A percentile compares a stretch with the other conserved stretches of the same genome.
Conservation (phyloP, 2,797 vertebrate genomes). For the Delichon dasypus region DNA sequence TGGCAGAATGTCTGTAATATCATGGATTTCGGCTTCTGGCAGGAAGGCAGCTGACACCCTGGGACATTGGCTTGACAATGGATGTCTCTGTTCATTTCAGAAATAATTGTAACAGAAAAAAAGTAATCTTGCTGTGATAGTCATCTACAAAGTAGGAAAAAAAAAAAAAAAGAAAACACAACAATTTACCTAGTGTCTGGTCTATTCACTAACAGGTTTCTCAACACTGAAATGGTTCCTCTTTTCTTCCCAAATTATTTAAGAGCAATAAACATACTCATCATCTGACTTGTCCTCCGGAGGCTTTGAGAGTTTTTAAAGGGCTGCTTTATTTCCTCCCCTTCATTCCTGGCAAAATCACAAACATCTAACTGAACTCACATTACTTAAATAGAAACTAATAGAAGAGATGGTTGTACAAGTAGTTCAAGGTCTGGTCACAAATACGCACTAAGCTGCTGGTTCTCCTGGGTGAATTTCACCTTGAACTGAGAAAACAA, state of each 20-base stretch:
- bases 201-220: conserved; percentile 18
- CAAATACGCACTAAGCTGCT: conserved; percentile 24
- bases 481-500: conserved; percentile 11
- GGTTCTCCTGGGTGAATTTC: conserved; percentile 14
- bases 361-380: conserved; percentile 49
- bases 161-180: not conserved
- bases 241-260: conserved; percentile 48
- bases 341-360: conserved; percentile 29
- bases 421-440: not conserved
- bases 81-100: conserved; percentile 43
- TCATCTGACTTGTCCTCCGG: conserved; percentile 38
- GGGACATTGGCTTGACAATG: conserved; percentile 27
- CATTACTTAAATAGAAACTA: conserved; percentile 51
- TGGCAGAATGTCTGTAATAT: conserved; percentile 28
- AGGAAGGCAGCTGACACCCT: conserved; percentile 11
- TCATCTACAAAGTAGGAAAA: not conserved
- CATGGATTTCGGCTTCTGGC: conserved; percentile 21
- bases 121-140: not conserved
- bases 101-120: conserved; percentile 29
- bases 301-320: not conserved
- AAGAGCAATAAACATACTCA: conserved; percentile 45
- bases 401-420: conserved; percentile 22
- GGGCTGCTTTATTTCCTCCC: conserved; percentile 14
- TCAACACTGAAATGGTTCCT: not conserved
- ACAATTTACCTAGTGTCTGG: conserved; percentile 25